phyloP scores from a whole-genome alignment of 2,888 invertebrate genomes.

The Lagria hirta region DNA sequence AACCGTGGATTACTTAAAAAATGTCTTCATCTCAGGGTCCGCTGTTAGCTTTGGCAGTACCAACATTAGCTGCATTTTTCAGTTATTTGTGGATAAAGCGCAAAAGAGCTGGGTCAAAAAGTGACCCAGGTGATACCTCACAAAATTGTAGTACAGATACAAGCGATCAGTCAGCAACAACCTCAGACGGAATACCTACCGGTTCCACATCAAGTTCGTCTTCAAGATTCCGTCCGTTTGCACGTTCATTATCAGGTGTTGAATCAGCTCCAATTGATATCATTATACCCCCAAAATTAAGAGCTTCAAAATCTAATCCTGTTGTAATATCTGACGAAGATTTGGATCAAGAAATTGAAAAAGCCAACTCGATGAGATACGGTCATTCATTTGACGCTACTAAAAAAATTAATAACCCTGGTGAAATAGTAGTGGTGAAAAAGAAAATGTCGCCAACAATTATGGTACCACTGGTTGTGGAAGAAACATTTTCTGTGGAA shows the following conservation, averaged over 20 bases:
- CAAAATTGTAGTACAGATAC: conserved; percentile 22
- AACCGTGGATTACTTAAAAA: conserved; percentile 69
- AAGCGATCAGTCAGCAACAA: conserved; percentile 3
- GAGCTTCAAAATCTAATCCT: conserved; percentile 56
- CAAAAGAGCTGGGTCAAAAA: conserved; percentile 71
- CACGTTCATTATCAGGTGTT: conserved; percentile 57
- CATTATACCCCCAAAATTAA: conserved; percentile 48
- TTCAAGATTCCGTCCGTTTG: conserved; percentile 44
- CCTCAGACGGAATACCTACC: conserved; percentile 44
- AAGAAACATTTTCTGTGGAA: conserved; percentile 32
- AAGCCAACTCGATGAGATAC: conserved; percentile 59
- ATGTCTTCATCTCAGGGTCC: conserved; percentile 74
- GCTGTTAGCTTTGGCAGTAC: conserved; percentile 75
- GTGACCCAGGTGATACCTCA: conserved; percentile 70
- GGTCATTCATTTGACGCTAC: conserved; percentile 23
- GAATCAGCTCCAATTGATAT: conserved; percentile 72
- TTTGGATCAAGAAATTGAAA: conserved; percentile 68
- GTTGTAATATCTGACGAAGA: conserved; percentile 66
- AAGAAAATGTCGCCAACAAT: conserved; percentile 5
- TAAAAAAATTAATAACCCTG: conserved; percentile 4
- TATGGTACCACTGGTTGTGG: conserved; percentile 38
- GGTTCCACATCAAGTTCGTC: conserved; percentile 45
- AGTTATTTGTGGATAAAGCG: conserved; percentile 83
- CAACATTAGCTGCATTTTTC: conserved; percentile 76
- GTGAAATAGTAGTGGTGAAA: conserved; percentile 9